Conservation (phyloP, 1,140 invertebrate genomes). For the Diorhabda sublineata region DNA sequence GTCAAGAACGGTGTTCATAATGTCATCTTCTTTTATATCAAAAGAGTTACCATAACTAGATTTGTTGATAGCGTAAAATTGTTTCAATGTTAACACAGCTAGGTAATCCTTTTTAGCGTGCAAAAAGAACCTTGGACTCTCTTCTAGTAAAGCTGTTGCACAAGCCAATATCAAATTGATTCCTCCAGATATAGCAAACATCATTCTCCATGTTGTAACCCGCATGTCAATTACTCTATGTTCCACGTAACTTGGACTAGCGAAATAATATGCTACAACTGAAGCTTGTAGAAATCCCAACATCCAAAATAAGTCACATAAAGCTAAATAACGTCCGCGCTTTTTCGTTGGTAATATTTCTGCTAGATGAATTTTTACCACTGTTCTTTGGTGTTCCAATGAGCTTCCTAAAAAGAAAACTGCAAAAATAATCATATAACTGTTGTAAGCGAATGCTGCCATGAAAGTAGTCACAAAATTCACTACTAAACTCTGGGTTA, state of each 20-base stretch:
- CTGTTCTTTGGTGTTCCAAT: constrained; percentile 26
- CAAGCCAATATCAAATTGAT: constrained; percentile 35
- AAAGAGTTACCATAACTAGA: constrained; percentile 37
- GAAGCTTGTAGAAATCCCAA: constrained; percentile 28
- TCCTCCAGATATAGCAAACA: constrained; percentile 32
- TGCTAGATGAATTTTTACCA: constrained; percentile 30
- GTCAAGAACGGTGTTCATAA: constrained; percentile 15
- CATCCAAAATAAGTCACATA: constrained; percentile 32
- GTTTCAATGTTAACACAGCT: constrained; percentile 31
- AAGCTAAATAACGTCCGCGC: constrained; percentile 28
- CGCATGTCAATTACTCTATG: constrained; percentile 13
- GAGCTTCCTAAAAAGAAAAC: constrained; percentile 31
- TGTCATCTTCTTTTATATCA: constrained; percentile 24
- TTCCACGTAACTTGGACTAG: background rate
- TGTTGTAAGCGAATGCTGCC: constrained; percentile 34
- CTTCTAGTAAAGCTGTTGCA: constrained; percentile 30
- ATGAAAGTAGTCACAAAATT: constrained; percentile 34
- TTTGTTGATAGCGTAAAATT: constrained; percentile 40
- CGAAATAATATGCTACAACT: background rate
- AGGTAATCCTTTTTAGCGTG: constrained; percentile 26
- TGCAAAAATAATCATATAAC: constrained; percentile 25
- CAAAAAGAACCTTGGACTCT: constrained; percentile 38
- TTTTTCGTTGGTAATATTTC: constrained; percentile 31
- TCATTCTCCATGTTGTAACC: constrained; percentile 34
- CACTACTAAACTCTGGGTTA: constrained; percentile 27